Percentiles rank a stretch among this genome's conserved stretches.
Conservation (phyloP, 2,113 vertebrate species). For the Hyla sarda region DNA sequence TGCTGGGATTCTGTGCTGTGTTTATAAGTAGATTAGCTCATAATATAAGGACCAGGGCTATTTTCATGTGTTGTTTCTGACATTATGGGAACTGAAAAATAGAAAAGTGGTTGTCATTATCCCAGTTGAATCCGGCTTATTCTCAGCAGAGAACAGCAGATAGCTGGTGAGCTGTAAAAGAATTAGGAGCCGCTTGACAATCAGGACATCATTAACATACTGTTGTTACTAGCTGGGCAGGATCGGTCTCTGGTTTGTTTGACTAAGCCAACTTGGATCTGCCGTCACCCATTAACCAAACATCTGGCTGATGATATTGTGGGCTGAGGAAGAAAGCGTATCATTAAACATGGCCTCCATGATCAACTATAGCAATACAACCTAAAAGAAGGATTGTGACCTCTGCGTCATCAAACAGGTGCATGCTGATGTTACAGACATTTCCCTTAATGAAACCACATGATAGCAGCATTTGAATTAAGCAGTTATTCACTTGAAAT, state of each 20-base stretch:
- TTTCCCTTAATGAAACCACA: constrained; percentile 31
- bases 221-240: neutral
- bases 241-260: neutral
- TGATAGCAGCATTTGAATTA: constrained; percentile 1
- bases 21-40: constrained; percentile 5
- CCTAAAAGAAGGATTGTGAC: neutral
- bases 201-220: constrained; percentile 24
- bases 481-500: constrained; percentile 17
- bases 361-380: constrained; percentile 17
- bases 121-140: neutral
- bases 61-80: constrained; percentile 22
- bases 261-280: constrained; percentile 9
- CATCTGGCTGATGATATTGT: constrained; percentile 6
- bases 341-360: constrained; percentile 34
- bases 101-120: neutral
- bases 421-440: constrained; percentile 1
- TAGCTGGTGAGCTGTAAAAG: neutral
- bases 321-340: neutral
- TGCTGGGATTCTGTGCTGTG: neutral
- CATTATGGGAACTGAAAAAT: constrained; percentile 1
- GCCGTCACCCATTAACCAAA: constrained; percentile 12
- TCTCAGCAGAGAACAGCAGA: constrained; percentile 7
- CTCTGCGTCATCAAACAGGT: constrained; percentile 14
- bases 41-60: neutral
- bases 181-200: constrained; percentile 18